phyloP scores from a whole-genome alignment of 2,113 vertebrate species.

The Actinemys pallida region DNA sequence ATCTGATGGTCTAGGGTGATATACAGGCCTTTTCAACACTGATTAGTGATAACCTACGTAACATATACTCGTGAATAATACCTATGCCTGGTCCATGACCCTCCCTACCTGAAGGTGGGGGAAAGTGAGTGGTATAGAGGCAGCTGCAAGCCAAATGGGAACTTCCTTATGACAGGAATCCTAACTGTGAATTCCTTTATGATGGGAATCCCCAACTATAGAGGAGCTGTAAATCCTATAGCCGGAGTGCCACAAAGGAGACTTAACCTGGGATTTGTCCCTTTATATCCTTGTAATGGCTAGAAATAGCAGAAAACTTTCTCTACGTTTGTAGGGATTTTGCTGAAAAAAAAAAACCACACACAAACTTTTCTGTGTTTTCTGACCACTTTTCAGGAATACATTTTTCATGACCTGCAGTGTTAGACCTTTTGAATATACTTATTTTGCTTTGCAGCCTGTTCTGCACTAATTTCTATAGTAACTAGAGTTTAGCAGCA shows the following conservation, averaged over 20 bases:
- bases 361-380: neutral
- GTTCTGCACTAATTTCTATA: neutral
- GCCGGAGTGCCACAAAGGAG: neutral
- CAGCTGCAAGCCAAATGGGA: neutral
- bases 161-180: neutral
- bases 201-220: neutral
- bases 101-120: neutral
- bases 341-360: accelerated
- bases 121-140: neutral
- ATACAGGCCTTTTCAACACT: neutral
- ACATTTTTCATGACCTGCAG: neutral
- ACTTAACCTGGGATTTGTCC: neutral
- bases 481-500: neutral
- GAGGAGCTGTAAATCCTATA: neutral
- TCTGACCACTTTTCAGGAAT: neutral
- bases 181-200: too few relatives aligned
- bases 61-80: neutral
- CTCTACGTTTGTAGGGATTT: neutral
- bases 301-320: neutral
- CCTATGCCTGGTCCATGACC: neutral
- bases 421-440: neutral
- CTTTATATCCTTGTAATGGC: neutral
- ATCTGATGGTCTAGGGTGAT: neutral
- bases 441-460: neutral
- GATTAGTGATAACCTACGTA: neutral